Evolutionary conservation across 1,140 invertebrate genomes (phyloP).

Genomic region (Trichonephila clavipes): DNA sequence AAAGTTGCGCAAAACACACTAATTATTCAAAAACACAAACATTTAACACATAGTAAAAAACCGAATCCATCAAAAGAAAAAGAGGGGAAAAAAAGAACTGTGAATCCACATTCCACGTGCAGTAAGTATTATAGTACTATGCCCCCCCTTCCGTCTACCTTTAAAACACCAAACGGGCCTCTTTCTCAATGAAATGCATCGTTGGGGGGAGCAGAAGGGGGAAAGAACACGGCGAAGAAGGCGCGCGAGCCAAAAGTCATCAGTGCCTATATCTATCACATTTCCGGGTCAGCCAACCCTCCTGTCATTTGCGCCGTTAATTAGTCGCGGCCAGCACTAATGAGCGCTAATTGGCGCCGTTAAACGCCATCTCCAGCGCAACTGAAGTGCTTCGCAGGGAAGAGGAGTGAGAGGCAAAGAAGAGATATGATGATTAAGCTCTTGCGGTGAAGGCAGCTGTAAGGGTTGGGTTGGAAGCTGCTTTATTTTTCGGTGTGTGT

Average conservation of each 20-base stretch:
- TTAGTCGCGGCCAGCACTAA: constrained; percentile 68
- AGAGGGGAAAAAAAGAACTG: background rate
- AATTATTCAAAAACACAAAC: no score
- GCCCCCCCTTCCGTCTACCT: background rate
- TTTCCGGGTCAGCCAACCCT: constrained; percentile 72
- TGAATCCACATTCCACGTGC: background rate
- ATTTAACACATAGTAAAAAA: background rate
- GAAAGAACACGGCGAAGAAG: background rate
- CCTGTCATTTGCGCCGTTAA: constrained; percentile 72
- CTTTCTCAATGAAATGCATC: constrained; percentile 1
- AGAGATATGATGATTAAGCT: constrained; percentile 68
- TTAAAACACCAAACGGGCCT: background rate
- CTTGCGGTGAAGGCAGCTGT: constrained; percentile 34
- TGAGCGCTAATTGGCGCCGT: constrained; percentile 74
- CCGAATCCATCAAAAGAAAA: background rate
- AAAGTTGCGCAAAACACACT: no score
- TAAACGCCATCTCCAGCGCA: constrained; percentile 67
- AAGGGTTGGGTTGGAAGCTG: background rate
- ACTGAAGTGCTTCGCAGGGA: constrained; percentile 35
- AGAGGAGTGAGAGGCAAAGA: constrained; percentile 14
- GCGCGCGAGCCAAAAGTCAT: constrained; percentile 53
- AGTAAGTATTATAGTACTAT: background rate
- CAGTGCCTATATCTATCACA: constrained; percentile 69
- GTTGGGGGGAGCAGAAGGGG: background rate
- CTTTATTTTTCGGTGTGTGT: background rate